Evolutionary conservation across 2,888 invertebrate species (phyloP), one percentile per base, ranked within the genome.

Genomic region (Microctonus aethiopoides): DNA sequence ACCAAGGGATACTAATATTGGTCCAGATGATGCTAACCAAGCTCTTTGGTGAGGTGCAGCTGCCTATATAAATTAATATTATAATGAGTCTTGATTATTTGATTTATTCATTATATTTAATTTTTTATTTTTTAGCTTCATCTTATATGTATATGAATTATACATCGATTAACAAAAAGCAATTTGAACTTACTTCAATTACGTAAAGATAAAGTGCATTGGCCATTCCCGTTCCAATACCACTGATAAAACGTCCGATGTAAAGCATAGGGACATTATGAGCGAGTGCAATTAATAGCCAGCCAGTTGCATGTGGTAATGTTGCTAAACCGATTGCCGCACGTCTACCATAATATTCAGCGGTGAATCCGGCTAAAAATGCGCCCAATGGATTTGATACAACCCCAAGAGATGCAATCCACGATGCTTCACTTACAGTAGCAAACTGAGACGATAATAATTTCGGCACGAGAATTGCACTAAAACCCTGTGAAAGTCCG

Each of bases 401-500:
- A 20, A 92, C 93, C 5, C 93, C 93, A 67, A 93, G 84, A 75
- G 92, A 91, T 1, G 93, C 93, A 72, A 93, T 89, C 93, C 93
- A 93, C 69, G 93, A 93, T 56, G 90, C 89, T 85, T 92, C 90
- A 5, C 80, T 79, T 72, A 91, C 91, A 51, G 89, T 87, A 5
- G 91, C 90, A 74, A 92, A 89, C 11, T 87, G 82, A 0, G 90
- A 88, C 65, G 90, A 87, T 63, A 89, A 87, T 74, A 93, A 89
- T 87, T 92, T 92, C 65, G 93, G 93, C 74, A 93, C 88, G 79
- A 93, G 88, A 34, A 93, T 91, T 1, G 93, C 93, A 54, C 93
- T 93, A 87, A 92, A 93, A 52, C 92, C 93, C 83, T 93, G 93
- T 73, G 91, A 91, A 81, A 93, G 90, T 0, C 93, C 93, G 75